These are phyloP conservation scores for Erethizon dorsatum DNA, from an alignment of 2,797 vertebrate species.

Conservation along the genomic window DNA sequence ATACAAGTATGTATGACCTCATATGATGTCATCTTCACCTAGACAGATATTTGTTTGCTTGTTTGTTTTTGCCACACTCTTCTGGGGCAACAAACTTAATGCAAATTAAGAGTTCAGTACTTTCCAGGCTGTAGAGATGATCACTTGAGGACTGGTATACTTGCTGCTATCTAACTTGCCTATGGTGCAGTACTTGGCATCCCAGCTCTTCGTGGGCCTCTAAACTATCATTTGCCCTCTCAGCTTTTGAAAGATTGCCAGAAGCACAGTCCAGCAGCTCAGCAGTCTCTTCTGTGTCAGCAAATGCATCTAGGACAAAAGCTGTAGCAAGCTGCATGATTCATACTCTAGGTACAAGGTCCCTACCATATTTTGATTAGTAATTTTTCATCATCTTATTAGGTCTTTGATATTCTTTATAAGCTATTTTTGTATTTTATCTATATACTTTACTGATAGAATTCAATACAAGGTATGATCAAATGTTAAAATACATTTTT, in stretches of 20 bases:
- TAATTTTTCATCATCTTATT: not conserved
- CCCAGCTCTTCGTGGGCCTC: not conserved
- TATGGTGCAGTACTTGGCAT: not conserved
- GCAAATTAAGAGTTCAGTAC: not conserved
- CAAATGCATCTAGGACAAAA: not conserved
- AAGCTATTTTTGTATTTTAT: not conserved
- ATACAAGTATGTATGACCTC: not conserved
- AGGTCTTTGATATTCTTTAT: not conserved
- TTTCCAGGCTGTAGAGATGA: not conserved
- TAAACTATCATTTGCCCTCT: not conserved
- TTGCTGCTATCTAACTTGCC: not conserved
- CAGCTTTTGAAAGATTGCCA: not conserved
- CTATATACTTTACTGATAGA: not conserved
- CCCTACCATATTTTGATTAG: not conserved
- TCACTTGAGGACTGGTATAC: not conserved
- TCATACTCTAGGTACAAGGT: not conserved
- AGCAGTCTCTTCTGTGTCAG: not conserved
- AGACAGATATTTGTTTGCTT: not conserved
- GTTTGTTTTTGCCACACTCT: not conserved
- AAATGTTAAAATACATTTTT: not conserved
- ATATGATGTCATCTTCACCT: not conserved
- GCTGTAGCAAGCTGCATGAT: not conserved
- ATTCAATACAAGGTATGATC: not conserved
- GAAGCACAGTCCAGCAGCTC: not conserved
- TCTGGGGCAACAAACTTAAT: not conserved